Base-by-base conservation (phyloP, 2,888 invertebrate species). In the Heliconius ethilla region DNA sequence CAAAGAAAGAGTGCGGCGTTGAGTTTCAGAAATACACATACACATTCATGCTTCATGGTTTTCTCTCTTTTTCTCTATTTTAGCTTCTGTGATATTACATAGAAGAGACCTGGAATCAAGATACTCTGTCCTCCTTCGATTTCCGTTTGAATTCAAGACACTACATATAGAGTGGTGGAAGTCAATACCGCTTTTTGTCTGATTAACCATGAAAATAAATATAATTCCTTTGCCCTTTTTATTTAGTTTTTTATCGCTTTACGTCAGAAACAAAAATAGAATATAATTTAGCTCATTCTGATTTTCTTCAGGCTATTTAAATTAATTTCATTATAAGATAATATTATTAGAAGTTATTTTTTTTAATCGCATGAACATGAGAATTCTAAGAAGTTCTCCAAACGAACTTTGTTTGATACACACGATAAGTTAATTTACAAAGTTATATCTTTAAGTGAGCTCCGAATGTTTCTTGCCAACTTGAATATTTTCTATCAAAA, bases 401-500 rank as follows among this genome's bases (percentile, higher is more conserved):
- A 29, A 63, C 51, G 37, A 76, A 76, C 76, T 78, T 78, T 63
- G 67, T 78, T 73, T 76, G 74, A 79, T 76, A 79, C 22, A 70
- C 65, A 75, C 75, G 79, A 75, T 76, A 79, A 77, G 75, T 75
- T 79, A 77, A 77, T 79, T 77, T 77, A 22, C 37, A 33, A 77
- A 77, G 70, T 75, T 77, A 76, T 70, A 69, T 77, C 79, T 79
- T 70, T 74, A 70, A 75, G 55, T 79, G 74, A 55, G 65, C 79
- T 51, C 65, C 40, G 40, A 79, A 75, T 62, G 74, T 70, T 66
- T 77, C 69, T 75, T n/a, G 72, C 25, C 6, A 67, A 59, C 22
- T 70, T 55, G 70, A 79, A 79, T 77, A 77, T 75, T 77, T 75
- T 70, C 63, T 77, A 75, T 79, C 70, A 79, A 79, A 76, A 75